A percentile compares a stretch with the other conserved stretches of the same genome.
Conservation (phyloP, 2,113 vertebrate species). For the Sylvia atricapilla region DNA sequence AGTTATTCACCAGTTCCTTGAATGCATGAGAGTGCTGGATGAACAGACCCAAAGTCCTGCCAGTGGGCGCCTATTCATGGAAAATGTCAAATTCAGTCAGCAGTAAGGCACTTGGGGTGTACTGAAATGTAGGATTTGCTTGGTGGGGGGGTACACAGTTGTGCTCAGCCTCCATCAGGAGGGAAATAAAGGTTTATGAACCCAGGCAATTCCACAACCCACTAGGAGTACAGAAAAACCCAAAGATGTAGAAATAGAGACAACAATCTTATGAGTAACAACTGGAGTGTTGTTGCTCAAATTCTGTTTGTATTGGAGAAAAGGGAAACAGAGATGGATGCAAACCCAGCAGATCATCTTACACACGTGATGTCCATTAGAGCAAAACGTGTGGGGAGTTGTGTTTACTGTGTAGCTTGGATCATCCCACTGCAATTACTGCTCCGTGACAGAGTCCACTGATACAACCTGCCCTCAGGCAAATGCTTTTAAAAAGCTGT, state of each 20-base stretch:
- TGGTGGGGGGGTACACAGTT: neutral
- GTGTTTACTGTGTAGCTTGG: neutral
- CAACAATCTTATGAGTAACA: neutral
- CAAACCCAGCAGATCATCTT: neutral
- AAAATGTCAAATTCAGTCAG: neutral
- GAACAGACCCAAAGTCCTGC: neutral
- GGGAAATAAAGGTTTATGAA: neutral
- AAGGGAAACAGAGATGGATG: neutral
- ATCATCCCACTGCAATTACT: neutral
- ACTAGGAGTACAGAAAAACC: neutral
- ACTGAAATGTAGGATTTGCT: neutral
- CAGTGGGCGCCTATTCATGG: neutral
- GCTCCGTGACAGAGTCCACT: neutral
- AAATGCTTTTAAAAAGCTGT: neutral
- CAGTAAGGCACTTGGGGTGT: neutral
- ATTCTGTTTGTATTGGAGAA: neutral
- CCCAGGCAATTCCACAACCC: neutral
- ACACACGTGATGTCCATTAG: neutral
- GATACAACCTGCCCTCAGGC: neutral
- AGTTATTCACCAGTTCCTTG: neutral
- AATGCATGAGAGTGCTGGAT: neutral
- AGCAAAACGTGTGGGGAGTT: neutral
- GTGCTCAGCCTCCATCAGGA: neutral
- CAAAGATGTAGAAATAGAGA: neutral
- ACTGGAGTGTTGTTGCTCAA: neutral